Conservation (phyloP, 2,113 vertebrate species). For the Dinomys branickii region DNA sequence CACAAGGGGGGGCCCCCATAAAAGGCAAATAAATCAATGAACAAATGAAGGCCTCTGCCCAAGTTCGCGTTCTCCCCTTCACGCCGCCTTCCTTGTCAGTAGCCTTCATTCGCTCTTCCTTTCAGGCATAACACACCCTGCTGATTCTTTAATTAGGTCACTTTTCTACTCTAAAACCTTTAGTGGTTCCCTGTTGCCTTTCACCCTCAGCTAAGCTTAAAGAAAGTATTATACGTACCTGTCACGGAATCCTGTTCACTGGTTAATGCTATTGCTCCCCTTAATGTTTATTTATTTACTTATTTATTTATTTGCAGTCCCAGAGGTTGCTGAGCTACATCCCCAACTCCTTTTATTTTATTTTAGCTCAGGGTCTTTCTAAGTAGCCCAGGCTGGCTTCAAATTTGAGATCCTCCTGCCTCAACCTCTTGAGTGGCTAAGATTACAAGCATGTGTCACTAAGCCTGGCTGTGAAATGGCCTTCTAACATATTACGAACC, state of each 20-base stretch:
- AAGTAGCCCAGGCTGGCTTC: background rate
- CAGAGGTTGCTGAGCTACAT: background rate
- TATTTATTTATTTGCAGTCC: background rate
- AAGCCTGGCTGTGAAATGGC: background rate
- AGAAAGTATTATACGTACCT: background rate
- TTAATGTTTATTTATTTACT: background rate
- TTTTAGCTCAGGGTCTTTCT: background rate
- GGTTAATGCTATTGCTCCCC: background rate
- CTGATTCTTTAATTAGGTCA: background rate
- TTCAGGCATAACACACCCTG: background rate
- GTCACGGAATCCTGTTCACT: background rate
- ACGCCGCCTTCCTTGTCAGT: background rate
- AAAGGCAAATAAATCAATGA: background rate
- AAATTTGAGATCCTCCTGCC: background rate
- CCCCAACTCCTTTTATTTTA: background rate
- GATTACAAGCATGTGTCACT: background rate
- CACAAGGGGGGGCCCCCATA: background rate
- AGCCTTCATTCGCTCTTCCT: background rate
- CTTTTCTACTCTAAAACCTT: slow-evolving; percentile 10
- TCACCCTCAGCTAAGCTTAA: background rate
- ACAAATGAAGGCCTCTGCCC: background rate
- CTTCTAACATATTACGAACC: slow-evolving; percentile 27
- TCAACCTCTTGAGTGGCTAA: background rate
- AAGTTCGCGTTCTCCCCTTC: background rate
- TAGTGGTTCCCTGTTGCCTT: background rate